phyloP scores from a whole-genome alignment of 2,113 vertebrate genomes.

The Mirza zaza region DNA sequence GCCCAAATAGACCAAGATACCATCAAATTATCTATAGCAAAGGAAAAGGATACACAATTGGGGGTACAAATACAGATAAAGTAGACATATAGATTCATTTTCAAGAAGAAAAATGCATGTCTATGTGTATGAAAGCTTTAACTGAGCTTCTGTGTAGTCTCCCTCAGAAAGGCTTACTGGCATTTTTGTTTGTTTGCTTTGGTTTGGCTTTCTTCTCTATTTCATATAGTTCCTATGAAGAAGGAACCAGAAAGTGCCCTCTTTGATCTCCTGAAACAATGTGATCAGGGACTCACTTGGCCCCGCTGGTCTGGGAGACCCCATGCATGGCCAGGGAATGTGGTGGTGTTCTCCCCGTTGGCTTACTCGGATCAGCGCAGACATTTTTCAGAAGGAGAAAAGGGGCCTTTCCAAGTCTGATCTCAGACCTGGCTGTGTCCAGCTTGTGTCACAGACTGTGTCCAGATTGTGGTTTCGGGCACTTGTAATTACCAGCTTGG shows the following conservation, averaged over 20 bases:
- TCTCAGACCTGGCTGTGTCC: conserved; percentile 23
- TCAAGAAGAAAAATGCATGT: neutral
- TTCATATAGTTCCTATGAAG: neutral
- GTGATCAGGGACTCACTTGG: neutral
- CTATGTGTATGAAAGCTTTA: neutral
- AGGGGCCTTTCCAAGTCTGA: conserved; percentile 55
- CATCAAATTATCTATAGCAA: neutral
- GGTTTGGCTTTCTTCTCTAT: neutral
- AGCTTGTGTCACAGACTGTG: conserved; percentile 32
- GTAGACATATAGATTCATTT: neutral
- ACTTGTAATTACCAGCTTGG: conserved; percentile 26
- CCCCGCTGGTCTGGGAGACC: neutral
- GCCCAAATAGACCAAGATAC: neutral
- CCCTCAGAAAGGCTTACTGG: neutral
- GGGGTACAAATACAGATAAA: neutral
- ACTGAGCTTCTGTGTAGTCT: neutral
- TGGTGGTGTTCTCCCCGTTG: neutral
- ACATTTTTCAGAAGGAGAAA: conserved; percentile 2
- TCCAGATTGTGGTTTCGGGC: conserved; percentile 44
- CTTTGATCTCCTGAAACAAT: neutral
- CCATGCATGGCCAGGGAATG: neutral
- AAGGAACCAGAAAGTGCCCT: neutral
- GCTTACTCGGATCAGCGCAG: neutral
- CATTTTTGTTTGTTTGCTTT: neutral
- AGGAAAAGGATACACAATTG: neutral